Base-by-base conservation (phyloP, 2,888 invertebrate species). In the Hydrotaea diabolus region DNA sequence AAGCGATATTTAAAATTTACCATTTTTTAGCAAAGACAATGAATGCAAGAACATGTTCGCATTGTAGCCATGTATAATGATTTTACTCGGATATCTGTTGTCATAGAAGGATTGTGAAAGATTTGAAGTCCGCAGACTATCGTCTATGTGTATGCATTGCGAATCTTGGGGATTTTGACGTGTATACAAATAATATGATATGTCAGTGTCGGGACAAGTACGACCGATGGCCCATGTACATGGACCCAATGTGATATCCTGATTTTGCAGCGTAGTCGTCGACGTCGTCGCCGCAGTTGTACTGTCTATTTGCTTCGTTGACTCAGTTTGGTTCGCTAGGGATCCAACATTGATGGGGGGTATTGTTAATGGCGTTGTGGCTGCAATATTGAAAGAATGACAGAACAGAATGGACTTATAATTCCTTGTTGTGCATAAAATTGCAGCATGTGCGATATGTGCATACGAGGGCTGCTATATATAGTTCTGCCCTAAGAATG, bases 11-110 rank as follows among this genome's bases (percentile, higher is more conserved):
- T n/a, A 4, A 11, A 13, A 62, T 84, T 86, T 90, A 94, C 94
- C 94, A 86, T 93, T 93, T 88, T 94, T 93, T 87, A 95, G 94
- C 85, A 93, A 92, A 31, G 94, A 93, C 83, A 95, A 88, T 0
- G 93, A 93, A 85, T 92, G 92, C 36, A 95, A 89, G 85, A 93
- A 93, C 94, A 94, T 95, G 87, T 95, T 94, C 0, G 95, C 94
- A 89, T 95, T 95, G 88, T 95, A 95, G 79, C 95, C 95, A 87
- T 95, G 95, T 26, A 95, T 93, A 31, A 95, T 93, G 69, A 95
- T 93, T 90, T 95, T 95, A 0, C 94, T 94, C 0, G 94, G 94
- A 76, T 92, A 87, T 0, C 88, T 85, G 0, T 93, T 91, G 86
- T 94, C 90, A 86, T 94, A 95, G 57, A 91, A 88, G 0, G 94